Conservation (phyloP, 2,797 vertebrate species). For the Malurus splendens region DNA sequence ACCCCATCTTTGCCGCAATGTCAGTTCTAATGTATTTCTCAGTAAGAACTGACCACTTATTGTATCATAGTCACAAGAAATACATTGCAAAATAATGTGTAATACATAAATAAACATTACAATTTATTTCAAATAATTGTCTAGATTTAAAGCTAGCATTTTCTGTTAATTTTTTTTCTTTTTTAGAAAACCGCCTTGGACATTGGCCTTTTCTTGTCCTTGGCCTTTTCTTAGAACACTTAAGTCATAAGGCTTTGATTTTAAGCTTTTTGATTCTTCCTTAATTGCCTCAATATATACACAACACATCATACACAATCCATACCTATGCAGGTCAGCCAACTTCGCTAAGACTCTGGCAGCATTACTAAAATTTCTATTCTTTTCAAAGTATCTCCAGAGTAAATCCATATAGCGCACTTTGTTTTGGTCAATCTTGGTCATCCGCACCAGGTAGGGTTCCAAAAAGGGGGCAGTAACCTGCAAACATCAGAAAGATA, state of each 20-base stretch:
- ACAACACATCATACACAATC: not conserved
- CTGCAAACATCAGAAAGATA: slow-evolving; percentile 61
- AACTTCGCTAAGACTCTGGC: slow-evolving; percentile 89
- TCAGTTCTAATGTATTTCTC: not conserved
- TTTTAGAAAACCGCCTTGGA: not conserved
- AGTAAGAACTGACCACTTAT: not conserved
- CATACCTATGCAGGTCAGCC: slow-evolving; percentile 93
- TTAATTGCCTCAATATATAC: not conserved
- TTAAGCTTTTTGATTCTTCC: not conserved
- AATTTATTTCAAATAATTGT: not conserved
- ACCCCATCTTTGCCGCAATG: not conserved
- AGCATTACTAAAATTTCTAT: slow-evolving; percentile 89
- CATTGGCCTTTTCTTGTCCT: not conserved
- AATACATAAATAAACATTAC: not conserved
- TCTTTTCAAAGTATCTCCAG: slow-evolving; percentile 97
- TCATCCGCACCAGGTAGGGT: slow-evolving; percentile 92
- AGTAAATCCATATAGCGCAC: slow-evolving; percentile 95
- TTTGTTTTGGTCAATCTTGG: slow-evolving; percentile 94
- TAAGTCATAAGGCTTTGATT: not conserved
- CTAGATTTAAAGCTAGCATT: not conserved
- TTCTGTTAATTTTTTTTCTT: not conserved
- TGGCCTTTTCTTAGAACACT: not conserved
- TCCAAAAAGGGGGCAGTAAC: slow-evolving; percentile 93
- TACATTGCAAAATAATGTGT: not conserved
- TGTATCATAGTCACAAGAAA: not conserved